phyloP scores from a whole-genome alignment of 2,797 vertebrate species.

The Chelmon rostratus region DNA sequence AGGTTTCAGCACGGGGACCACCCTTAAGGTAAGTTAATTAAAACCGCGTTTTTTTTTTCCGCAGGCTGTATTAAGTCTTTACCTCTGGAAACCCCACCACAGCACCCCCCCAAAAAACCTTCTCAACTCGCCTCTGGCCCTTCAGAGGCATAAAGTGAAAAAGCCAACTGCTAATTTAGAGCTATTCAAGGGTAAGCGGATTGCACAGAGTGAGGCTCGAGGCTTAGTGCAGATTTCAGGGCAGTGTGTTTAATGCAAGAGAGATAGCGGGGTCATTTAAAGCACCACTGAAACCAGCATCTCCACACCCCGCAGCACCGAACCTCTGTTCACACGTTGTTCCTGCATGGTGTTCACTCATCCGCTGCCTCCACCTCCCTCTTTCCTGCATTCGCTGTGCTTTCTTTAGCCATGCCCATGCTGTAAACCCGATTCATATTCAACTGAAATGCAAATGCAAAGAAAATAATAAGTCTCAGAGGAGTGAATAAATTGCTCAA shows the following conservation, averaged over 20 bases:
- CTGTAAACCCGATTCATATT: slow-evolving; percentile 20
- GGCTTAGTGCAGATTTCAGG: slow-evolving; percentile 81
- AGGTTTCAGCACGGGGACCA: slow-evolving; percentile 56
- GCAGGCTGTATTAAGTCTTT: slow-evolving; percentile 55
- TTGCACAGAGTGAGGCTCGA: slow-evolving; percentile 75
- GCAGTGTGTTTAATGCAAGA: slow-evolving; percentile 74
- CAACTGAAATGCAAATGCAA: slow-evolving; percentile 29
- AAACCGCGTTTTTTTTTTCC: slow-evolving; percentile 58
- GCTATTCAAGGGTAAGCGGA: slow-evolving; percentile 80
- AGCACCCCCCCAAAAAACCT: too few species aligned
- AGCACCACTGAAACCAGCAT: slow-evolving; percentile 70
- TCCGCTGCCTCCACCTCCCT: slow-evolving; percentile 3
- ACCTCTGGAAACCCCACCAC: slow-evolving; percentile 44
- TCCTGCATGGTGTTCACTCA: slow-evolving; percentile 18
- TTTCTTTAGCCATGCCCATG: slow-evolving; percentile 4
- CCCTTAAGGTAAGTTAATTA: slow-evolving; percentile 72
- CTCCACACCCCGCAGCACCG: slow-evolving; percentile 54
- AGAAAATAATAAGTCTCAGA: slow-evolving; percentile 25
- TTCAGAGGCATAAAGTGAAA: slow-evolving; percentile 73
- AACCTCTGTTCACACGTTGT: slow-evolving; percentile 42
- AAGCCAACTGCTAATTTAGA: slow-evolving; percentile 77
- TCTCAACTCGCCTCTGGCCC: slow-evolving; percentile 54
- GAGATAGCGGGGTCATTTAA: slow-evolving; percentile 79
- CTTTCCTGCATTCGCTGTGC: slow-evolving; percentile 2
- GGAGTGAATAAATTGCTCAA: slow-evolving; percentile 1